These are phyloP conservation scores for Actinia tenebrosa DNA, from an alignment of 64 coral and sea anemone species.

Conservation along the genomic window DNA sequence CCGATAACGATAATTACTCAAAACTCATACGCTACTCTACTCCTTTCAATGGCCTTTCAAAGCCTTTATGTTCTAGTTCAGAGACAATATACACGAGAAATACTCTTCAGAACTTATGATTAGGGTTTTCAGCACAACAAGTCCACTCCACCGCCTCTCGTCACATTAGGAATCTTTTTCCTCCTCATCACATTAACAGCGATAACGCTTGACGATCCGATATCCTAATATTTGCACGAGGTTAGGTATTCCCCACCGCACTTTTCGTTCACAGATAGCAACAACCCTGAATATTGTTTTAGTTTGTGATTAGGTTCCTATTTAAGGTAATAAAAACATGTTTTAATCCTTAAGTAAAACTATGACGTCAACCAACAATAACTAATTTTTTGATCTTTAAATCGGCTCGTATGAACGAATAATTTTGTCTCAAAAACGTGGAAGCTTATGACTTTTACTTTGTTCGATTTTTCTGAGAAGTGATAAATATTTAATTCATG, in stretches of 20 bases:
- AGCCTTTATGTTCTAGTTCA: not conserved
- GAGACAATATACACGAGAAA: constrained; percentile 11
- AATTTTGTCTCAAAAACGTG: not conserved
- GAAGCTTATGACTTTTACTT: not conserved
- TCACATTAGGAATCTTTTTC: constrained; percentile 15
- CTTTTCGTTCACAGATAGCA: not conserved
- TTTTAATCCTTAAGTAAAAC: not conserved
- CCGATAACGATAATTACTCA: not conserved
- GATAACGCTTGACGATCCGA: not conserved
- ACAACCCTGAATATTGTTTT: not conserved
- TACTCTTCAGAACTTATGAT: not conserved
- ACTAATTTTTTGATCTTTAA: not conserved
- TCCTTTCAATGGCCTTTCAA: not conserved
- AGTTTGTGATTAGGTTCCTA: constrained; percentile 14
- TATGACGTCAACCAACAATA: not conserved
- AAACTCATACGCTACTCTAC: not conserved
- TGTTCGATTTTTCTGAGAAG: not conserved
- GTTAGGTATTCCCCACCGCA: not conserved
- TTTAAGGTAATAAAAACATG: constrained; percentile 16
- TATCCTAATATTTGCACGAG: constrained; percentile 18
- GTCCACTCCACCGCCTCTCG: not conserved
- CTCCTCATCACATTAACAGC: not conserved
- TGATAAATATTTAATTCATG: constrained; percentile 2
- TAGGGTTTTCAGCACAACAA: constrained; percentile 15
- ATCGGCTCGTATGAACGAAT: not conserved